Percentiles rank a stretch among this genome's conserved stretches.
Conservation (phyloP, 1,140 invertebrate genomes). For the Protaetia brevitarsis region DNA sequence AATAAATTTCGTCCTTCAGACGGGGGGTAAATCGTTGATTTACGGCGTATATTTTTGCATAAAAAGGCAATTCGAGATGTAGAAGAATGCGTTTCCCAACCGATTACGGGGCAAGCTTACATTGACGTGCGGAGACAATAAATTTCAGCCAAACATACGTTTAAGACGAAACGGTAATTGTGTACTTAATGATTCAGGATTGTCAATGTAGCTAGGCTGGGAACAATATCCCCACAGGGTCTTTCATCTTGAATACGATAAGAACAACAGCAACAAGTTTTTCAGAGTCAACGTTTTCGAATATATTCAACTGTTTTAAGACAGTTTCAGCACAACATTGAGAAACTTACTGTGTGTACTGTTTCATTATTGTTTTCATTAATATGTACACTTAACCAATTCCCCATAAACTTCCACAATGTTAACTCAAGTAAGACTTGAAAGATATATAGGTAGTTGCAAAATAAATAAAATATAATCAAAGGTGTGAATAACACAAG, state of each 20-base stretch:
- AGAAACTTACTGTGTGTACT: too few species aligned
- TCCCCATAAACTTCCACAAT: too few species aligned
- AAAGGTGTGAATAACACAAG: too few species aligned
- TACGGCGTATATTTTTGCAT: slow-evolving; percentile 14
- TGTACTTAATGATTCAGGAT: neutral
- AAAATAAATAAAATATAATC: too few species aligned
- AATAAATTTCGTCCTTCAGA: slow-evolving; percentile 1
- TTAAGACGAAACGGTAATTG: too few species aligned
- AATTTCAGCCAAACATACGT: neutral
- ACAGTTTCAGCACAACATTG: too few species aligned
- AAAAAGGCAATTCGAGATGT: slow-evolving; percentile 17
- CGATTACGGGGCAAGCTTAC: slow-evolving; percentile 7
- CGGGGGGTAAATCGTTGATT: slow-evolving; percentile 14
- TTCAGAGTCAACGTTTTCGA: too few species aligned
- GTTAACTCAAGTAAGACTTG: too few species aligned
- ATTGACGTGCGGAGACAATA: neutral
- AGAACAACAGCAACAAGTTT: neutral
- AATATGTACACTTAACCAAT: too few species aligned
- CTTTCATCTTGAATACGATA: neutral
- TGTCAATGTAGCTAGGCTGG: neutral
- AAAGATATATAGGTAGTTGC: too few species aligned
- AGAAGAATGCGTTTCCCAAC: neutral
- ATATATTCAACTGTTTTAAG: too few species aligned
- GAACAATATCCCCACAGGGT: neutral
- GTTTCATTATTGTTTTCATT: too few species aligned